phyloP scores from a whole-genome alignment of 2,113 vertebrate species.

The Tragelaphus imberbis region DNA sequence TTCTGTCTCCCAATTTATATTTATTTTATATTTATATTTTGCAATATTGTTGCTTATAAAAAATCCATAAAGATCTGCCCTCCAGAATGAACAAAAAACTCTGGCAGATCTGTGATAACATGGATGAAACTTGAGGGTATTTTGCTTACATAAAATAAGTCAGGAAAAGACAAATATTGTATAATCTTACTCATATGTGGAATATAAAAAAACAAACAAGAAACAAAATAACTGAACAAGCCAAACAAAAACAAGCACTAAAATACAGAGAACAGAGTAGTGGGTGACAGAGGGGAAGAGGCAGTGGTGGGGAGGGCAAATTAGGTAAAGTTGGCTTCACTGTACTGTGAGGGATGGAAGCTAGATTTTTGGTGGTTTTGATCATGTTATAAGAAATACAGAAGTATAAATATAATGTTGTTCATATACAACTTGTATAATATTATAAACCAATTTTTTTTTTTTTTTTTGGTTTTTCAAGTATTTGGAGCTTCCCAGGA shows the following conservation, averaged over 20 bases:
- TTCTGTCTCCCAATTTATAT: not conserved
- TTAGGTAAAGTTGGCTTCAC: not conserved
- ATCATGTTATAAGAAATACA: not conserved
- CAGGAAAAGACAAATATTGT: not conserved
- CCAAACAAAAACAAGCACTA: not conserved
- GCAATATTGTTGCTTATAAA: not conserved
- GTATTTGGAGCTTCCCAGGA: not conserved
- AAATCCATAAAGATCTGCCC: not conserved
- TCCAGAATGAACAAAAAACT: not conserved
- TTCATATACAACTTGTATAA: not conserved
- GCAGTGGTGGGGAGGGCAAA: not conserved
- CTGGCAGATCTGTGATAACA: not conserved
- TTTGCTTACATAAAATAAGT: not conserved
- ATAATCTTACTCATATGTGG: not conserved
- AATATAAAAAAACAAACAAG: not conserved
- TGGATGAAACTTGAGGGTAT: not conserved
- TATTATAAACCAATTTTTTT: not conserved
- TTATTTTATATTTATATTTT: not conserved
- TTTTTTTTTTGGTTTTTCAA: not conserved
- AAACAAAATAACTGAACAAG: not conserved
- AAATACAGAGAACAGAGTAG: not conserved
- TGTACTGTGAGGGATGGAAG: not conserved
- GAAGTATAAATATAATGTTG: not conserved
- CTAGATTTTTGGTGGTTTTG: not conserved
- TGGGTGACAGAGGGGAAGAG: not conserved